phyloP scores from a whole-genome alignment of 2,888 invertebrate genomes.

The Furcula furcula region DNA sequence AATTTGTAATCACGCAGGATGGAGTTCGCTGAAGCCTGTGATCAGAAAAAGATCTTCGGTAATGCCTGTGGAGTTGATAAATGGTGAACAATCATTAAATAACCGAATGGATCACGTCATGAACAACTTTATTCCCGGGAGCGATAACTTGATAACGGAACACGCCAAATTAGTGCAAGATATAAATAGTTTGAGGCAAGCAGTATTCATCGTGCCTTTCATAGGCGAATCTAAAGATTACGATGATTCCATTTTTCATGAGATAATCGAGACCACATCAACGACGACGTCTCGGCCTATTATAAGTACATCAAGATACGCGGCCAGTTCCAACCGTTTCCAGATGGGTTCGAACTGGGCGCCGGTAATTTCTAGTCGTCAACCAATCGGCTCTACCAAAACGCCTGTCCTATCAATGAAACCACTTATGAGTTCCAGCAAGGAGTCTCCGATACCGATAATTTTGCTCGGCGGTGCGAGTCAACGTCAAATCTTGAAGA shows the following conservation, averaged over 20 bases:
- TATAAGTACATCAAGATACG: conserved; percentile 13
- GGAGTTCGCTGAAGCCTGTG: conserved; percentile 26
- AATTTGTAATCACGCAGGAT: conserved; percentile 23
- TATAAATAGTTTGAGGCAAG: conserved; percentile 65
- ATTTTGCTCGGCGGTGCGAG: conserved; percentile 62
- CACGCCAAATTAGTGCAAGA: conserved; percentile 74
- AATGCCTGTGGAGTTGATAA: conserved; percentile 16
- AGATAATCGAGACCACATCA: conserved; percentile 62
- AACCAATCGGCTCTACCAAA: background rate
- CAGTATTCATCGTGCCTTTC: conserved; percentile 57
- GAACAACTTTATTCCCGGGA: conserved; percentile 25
- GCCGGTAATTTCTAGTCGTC: background rate
- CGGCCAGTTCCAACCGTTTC: background rate
- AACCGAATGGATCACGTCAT: conserved; percentile 16
- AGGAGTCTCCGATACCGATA: conserved; percentile 50
- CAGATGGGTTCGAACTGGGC: background rate
- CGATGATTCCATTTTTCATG: conserved; percentile 67
- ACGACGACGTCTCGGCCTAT: conserved; percentile 20
- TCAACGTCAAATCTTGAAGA: conserved; percentile 50
- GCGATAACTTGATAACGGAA: conserved; percentile 46
- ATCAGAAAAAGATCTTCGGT: conserved; percentile 19
- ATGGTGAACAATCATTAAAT: conserved; percentile 11
- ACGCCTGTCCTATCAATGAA: background rate
- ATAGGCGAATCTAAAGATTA: conserved; percentile 60
- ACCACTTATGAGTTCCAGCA: conserved; percentile 31